Conservation (phyloP, 2,113 vertebrate species). For the Girardinichthys multiradiatus region DNA sequence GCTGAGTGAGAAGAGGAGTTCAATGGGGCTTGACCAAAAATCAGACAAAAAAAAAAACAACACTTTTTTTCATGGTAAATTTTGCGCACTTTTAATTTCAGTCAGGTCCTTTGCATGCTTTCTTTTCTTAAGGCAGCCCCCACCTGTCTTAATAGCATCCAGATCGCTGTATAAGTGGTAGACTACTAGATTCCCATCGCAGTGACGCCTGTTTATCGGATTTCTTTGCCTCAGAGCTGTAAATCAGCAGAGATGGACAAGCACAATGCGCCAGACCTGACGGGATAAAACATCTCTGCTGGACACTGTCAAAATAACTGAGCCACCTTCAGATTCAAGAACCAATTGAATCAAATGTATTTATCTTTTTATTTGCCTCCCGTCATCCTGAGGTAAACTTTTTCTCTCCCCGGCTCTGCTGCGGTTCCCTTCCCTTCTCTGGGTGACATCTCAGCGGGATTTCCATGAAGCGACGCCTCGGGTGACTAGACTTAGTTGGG, state of each 20-base stretch:
- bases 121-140: not conserved
- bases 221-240: constrained; percentile 8
- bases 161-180: not conserved
- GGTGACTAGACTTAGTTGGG: constrained; percentile 35
- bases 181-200: not conserved
- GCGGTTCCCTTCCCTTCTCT: not conserved
- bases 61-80: not conserved
- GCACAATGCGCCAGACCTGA: constrained; percentile 21
- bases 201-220: constrained; percentile 6
- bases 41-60: not conserved
- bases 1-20: not conserved
- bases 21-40: not conserved
- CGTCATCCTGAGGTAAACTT: constrained; percentile 23
- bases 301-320: not conserved
- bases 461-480: constrained; percentile 58
- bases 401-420: constrained; percentile 1
- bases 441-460: constrained; percentile 8
- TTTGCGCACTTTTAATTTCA: not conserved
- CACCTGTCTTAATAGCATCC: too few species aligned
- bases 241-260: constrained; percentile 24
- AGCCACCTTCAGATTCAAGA: not conserved
- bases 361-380: rapidly evolving
- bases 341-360: not conserved
- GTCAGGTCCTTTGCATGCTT: not conserved
- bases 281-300: not conserved